Percentiles rank a stretch among this genome's conserved stretches.
These are phyloP conservation scores for Gymnobelideus leadbeateri DNA, from an alignment of 2,113 vertebrate genomes.

Conservation along the genomic window DNA sequence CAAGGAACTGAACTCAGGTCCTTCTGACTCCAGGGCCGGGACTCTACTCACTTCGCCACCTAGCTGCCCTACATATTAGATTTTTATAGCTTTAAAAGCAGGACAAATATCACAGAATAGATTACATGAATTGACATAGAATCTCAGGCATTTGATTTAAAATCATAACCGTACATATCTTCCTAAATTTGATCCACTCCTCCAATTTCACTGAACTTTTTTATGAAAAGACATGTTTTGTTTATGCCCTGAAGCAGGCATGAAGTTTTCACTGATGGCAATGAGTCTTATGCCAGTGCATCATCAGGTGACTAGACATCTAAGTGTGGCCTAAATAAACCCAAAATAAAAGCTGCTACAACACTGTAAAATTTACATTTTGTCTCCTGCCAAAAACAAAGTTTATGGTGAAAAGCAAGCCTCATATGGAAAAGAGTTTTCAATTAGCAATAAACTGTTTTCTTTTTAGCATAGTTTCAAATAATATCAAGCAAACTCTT, in stretches of 20 bases:
- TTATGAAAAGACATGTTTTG: background rate
- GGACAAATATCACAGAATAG: background rate
- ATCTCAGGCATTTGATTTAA: background rate
- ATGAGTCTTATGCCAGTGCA: background rate
- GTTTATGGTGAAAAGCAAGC: slow-evolving; percentile 24
- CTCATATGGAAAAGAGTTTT: background rate
- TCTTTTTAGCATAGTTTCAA: slow-evolving; percentile 22
- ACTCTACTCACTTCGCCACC: too few species aligned
- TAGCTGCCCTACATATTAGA: background rate
- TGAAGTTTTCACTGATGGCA: background rate
- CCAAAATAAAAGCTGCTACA: background rate
- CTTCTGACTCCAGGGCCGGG: too few species aligned
- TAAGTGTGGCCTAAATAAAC: background rate
- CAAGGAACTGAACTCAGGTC: too few species aligned
- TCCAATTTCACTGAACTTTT: background rate
- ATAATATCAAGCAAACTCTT: background rate
- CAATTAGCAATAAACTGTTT: background rate
- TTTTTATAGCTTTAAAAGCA: background rate
- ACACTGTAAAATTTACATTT: background rate
- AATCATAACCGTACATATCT: background rate
- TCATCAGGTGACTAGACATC: background rate
- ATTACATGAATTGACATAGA: background rate
- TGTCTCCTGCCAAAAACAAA: background rate
- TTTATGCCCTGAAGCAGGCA: slow-evolving; percentile 21
- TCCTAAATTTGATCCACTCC: background rate